phyloP scores from a whole-genome alignment of 2,113 vertebrate species.

The Triplophysa dalaica region DNA sequence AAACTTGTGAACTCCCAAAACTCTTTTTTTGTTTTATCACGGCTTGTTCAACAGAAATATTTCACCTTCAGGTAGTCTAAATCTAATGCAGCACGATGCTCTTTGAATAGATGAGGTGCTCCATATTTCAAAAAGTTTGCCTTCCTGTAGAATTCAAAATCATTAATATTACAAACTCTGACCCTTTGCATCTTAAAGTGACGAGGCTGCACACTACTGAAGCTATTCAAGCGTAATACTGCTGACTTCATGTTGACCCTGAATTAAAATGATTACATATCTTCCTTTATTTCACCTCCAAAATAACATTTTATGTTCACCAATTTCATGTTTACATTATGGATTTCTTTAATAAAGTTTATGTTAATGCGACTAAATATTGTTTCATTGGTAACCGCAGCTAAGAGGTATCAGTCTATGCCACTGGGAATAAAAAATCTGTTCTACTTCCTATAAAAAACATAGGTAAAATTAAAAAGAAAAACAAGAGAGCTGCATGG shows the following conservation, averaged over 20 bases:
- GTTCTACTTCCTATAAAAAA: background rate
- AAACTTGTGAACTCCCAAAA: background rate
- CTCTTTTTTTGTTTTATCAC: background rate
- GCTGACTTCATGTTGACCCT: slow-evolving; percentile 2
- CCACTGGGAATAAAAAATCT: background rate
- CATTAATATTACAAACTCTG: slow-evolving; percentile 37
- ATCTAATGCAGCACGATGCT: slow-evolving; percentile 20
- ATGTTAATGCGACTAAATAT: background rate
- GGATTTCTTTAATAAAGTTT: slow-evolving; percentile 55
- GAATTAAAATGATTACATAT: background rate
- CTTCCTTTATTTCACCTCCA: background rate
- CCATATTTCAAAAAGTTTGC: background rate
- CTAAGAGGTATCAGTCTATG: background rate
- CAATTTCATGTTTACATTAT: slow-evolving; percentile 57
- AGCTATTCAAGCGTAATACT: slow-evolving; percentile 28
- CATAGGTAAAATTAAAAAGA: background rate
- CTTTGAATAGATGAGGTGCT: slow-evolving; percentile 29
- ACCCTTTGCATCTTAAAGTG: slow-evolving; percentile 30
- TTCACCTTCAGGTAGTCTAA: background rate
- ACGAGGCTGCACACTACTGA: slow-evolving; percentile 37
- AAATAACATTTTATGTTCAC: slow-evolving; percentile 73
- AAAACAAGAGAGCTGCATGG: background rate
- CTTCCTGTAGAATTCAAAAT: slow-evolving; percentile 8
- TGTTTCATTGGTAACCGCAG: background rate
- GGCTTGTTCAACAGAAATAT: background rate